Percentiles rank a stretch among this genome's conserved stretches.
Conservation (phyloP, 1,140 invertebrate species). For the Macrotrachela quadricornifera region DNA sequence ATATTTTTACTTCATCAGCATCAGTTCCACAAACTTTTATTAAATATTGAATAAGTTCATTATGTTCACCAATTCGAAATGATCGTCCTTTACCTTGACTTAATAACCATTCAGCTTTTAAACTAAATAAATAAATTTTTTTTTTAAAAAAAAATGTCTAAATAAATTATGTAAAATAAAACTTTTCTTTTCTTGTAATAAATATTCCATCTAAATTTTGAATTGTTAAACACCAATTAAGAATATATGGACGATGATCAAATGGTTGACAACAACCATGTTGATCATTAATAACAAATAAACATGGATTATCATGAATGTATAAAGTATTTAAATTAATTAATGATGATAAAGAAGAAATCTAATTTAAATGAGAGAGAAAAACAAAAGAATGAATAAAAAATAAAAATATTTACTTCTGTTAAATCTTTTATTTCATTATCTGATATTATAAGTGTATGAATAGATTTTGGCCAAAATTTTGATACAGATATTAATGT, state of each 20-base stretch:
- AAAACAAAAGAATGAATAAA: too few relatives aligned
- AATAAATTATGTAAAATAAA: background rate
- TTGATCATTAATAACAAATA: slow-evolving; percentile 12
- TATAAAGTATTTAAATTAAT: too few relatives aligned
- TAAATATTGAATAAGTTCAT: slow-evolving; percentile 55
- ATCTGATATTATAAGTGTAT: too few relatives aligned
- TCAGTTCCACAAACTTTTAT: slow-evolving; percentile 15
- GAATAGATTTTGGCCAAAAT: too few relatives aligned
- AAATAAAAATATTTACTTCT: too few relatives aligned
- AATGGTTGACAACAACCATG: slow-evolving; percentile 42
- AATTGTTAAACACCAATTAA: slow-evolving; percentile 72
- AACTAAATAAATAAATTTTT: slow-evolving; percentile 31
- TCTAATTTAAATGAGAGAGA: too few relatives aligned
- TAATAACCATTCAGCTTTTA: slow-evolving; percentile 81
- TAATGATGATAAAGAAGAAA: too few relatives aligned
- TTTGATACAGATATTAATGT: too few relatives aligned
- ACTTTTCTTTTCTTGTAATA: slow-evolving; percentile 70
- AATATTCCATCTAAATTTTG: slow-evolving; percentile 65
- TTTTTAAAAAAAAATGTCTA: background rate
- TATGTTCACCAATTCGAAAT: slow-evolving; percentile 60
- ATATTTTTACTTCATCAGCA: background rate
- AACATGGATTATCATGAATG: background rate
- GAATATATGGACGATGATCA: slow-evolving; percentile 69
- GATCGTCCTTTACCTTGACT: slow-evolving; percentile 69
- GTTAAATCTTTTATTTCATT: too few relatives aligned